Evolutionary conservation across 2,113 vertebrate genomes (phyloP).

Genomic region (Dipodomys merriami): DNA sequence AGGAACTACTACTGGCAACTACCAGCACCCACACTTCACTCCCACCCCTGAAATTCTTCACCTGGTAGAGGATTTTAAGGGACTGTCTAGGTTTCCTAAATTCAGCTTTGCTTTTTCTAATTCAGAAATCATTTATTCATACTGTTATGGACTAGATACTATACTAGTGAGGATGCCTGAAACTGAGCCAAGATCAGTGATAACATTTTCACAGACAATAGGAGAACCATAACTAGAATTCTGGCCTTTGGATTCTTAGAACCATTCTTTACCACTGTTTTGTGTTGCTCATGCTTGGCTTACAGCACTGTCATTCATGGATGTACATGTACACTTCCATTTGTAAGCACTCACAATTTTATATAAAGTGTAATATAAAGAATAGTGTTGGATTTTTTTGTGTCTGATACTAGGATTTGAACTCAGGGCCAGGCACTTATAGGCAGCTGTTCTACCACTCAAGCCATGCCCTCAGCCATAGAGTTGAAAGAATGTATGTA

Average conservation of each 20-base stretch:
- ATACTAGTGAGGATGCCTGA: neutral
- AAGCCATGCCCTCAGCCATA: too few relatives aligned
- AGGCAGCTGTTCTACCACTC: too few relatives aligned
- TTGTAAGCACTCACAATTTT: neutral
- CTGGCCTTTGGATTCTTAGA: neutral
- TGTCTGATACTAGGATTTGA: too few relatives aligned
- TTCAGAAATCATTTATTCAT: neutral
- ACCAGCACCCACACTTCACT: neutral
- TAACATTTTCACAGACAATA: neutral
- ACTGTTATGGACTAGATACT: neutral
- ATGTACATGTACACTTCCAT: too few relatives aligned
- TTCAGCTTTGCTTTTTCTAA: neutral
- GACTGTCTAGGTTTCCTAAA: neutral
- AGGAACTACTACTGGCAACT: neutral
- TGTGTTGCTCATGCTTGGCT: accelerated
- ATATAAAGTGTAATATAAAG: neutral
- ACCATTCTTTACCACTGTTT: neutral
- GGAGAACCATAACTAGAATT: neutral
- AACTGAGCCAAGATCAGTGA: too few relatives aligned
- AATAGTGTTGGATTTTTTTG: neutral
- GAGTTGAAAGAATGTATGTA: neutral
- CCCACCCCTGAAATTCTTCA: neutral
- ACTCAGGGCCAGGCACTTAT: too few relatives aligned
- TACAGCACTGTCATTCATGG: too few relatives aligned
- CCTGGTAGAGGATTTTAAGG: neutral